Conservation (phyloP, 2,797 vertebrate genomes). For the Heteromormyrus szaboi region DNA sequence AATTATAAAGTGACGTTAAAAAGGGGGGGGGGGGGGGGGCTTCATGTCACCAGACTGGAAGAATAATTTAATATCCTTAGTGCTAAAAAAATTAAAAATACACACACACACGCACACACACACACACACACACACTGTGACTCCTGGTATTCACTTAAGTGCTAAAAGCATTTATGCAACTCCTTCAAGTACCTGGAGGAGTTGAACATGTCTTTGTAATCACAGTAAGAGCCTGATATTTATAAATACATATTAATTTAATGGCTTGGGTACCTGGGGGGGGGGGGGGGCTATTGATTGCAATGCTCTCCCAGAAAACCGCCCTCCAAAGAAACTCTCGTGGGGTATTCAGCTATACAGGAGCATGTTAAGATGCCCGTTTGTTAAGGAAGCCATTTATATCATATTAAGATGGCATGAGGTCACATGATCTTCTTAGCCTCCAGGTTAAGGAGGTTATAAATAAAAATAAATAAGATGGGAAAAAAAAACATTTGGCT, state of each 20-base stretch:
- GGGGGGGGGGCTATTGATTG: neutral
- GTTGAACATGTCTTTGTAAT: conserved; percentile 2
- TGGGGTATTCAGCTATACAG: neutral
- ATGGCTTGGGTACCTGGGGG: neutral
- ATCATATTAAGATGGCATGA: neutral
- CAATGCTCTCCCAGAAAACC: neutral
- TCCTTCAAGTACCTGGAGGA: neutral
- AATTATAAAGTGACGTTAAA: neutral
- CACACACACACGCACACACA: neutral
- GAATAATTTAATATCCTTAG: neutral
- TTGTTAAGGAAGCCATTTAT: neutral
- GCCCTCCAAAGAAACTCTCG: neutral
- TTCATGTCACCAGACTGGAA: neutral
- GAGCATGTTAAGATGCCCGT: neutral
- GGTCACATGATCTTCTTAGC: neutral
- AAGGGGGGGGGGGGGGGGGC: neutral
- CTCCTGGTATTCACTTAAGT: neutral
- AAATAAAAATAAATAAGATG: neutral
- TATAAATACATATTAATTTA: neutral
- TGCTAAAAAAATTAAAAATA: neutral
- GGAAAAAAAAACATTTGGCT: neutral
- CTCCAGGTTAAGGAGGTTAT: neutral
- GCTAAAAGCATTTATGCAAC: neutral
- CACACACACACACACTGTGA: neutral
- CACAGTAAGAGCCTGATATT: conserved; percentile 1